Percentiles rank a stretch among this genome's conserved stretches.
phyloP scores from a whole-genome alignment of 2,797 vertebrate species.

The Natrix natrix region DNA sequence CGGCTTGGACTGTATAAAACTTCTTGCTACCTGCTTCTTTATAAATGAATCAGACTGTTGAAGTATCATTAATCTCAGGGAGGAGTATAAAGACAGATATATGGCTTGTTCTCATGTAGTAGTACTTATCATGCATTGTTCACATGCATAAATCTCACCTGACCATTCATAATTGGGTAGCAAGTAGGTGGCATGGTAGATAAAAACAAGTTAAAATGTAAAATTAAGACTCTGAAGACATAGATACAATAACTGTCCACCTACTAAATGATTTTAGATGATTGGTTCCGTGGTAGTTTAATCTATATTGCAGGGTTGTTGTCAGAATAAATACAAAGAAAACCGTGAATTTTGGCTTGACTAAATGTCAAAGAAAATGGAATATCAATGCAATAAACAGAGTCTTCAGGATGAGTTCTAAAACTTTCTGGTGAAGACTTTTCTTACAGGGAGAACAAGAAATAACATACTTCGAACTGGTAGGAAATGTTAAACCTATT shows the following conservation, averaged over 20 bases:
- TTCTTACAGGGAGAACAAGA: neutral
- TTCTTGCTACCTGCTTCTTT: slow-evolving; percentile 8
- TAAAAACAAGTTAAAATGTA: fast-evolving
- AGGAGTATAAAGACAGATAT: neutral
- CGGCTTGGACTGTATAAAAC: slow-evolving; percentile 24
- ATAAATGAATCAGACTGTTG: neutral
- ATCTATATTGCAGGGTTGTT: neutral
- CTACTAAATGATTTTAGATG: neutral
- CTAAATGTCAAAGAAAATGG: neutral
- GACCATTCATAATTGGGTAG: neutral
- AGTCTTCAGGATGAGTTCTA: neutral
- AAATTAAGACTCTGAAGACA: neutral
- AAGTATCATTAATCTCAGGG: neutral
- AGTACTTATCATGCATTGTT: neutral
- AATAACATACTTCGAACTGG: neutral
- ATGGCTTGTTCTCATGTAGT: neutral
- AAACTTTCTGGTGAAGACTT: neutral
- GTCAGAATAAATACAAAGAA: neutral
- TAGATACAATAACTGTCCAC: neutral
- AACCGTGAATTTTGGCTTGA: neutral
- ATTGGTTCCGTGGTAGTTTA: neutral
- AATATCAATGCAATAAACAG: neutral
- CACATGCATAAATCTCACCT: neutral
- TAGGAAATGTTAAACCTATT: neutral
- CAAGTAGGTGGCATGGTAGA: neutral